phyloP scores from a whole-genome alignment of 2,797 vertebrate genomes.

The Tangara arthus region DNA sequence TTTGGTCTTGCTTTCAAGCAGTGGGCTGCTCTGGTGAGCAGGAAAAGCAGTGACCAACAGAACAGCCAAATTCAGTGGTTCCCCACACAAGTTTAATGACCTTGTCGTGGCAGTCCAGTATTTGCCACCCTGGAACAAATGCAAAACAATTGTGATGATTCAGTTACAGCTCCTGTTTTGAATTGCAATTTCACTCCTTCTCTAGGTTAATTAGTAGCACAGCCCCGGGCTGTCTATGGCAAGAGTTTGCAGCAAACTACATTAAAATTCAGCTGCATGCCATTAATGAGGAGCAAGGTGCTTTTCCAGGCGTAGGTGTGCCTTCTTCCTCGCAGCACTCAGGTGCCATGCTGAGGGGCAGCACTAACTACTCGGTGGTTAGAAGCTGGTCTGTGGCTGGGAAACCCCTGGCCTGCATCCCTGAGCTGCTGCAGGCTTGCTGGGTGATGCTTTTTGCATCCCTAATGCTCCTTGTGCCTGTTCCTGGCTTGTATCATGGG shows the following conservation, averaged over 20 bases:
- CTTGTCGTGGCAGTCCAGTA: constrained; percentile 27
- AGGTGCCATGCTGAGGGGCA: neutral
- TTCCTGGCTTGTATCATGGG: rapidly evolving
- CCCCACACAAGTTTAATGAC: neutral
- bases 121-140: constrained; percentile 50
- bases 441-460: neutral
- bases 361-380: neutral
- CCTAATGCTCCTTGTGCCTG: neutral
- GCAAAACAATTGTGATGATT: constrained; percentile 63
- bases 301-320: neutral
- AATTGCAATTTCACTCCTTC: constrained; percentile 57
- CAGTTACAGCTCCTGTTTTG: constrained; percentile 62
- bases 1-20: neutral
- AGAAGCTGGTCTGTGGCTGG: neutral
- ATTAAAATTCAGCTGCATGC: constrained; percentile 47
- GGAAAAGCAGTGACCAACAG: neutral
- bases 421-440: neutral
- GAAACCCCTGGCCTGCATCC: neutral
- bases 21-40: neutral
- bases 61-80: neutral
- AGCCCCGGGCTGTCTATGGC: neutral
- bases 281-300: constrained; percentile 4
- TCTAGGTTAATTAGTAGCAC: constrained; percentile 71
- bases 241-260: neutral
- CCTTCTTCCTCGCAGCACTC: neutral